Evolutionary conservation across 2,113 vertebrate species (phyloP), one percentile per base, ranked within the genome.

Genomic region (Serilophus lunatus): DNA sequence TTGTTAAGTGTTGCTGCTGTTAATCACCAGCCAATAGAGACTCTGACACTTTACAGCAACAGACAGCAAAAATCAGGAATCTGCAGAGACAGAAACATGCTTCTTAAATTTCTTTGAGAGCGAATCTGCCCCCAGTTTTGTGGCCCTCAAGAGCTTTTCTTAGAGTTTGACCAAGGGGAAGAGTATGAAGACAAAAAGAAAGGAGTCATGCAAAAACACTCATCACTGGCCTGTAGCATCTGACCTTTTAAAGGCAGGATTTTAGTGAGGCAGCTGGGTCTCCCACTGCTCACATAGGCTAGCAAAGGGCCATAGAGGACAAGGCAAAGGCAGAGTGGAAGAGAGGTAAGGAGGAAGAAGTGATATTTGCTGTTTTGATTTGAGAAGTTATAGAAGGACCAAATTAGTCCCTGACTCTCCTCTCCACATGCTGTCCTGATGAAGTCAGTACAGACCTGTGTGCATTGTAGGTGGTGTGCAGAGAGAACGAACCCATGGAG

Each of bases 1-100:
- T 75, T 0, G 47, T 64, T 86, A 96, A 93, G 88, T 93, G 82
- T 78, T 94, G 68, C 53, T 95, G 88, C 88, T 70, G 72, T 88
- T 90, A 92, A 91, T 61, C 65, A 92, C 82, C 95, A 36, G 3
- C 47, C 90, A 56, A 22, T 29, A 35, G 29, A 60, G 50, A 70
- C 38, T 18, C 78, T 85, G 84, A 87, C 89, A 74, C 89, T 69
- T 61, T 1, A 69, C 79, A 94, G 92, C 68, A 74, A 71, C 38
- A 89, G 84, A 40, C 76, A 88, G 88, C 51, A 85, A 6, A 0
- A 1, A 12, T 33, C 42, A 72, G 75, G 59, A 54, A 64, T 10
- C 69, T 86, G 56, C 22, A 71, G 85, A 82, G 42, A 82, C 86
- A 92, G 72, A 83, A 90, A 81, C n/a, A 19, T 25, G 33, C 63